Evolutionary conservation across 2,113 vertebrate species (phyloP).

Genomic region (Regulus satrapa): DNA sequence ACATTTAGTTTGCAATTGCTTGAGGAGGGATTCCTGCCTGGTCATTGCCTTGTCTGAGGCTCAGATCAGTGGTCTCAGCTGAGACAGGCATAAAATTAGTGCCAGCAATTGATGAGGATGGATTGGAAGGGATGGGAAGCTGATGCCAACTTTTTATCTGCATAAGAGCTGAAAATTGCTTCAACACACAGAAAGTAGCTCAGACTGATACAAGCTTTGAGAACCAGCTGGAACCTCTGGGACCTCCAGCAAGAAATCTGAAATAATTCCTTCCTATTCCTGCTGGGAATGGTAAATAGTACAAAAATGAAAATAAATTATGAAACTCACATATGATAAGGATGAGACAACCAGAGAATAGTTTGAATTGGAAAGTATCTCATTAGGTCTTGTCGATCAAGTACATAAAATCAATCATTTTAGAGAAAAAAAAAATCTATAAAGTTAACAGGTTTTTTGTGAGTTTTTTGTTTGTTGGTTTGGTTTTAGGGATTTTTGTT

Average conservation of each 20-base stretch:
- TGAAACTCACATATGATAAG: neutral
- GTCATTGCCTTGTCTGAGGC: neutral
- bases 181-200: neutral
- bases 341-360: neutral
- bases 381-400: neutral
- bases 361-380: neutral
- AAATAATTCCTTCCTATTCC: neutral
- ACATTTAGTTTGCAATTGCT: neutral
- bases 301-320: neutral
- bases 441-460: neutral
- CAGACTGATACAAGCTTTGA: neutral
- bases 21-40: neutral
- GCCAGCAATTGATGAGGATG: neutral
- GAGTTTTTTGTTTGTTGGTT: neutral
- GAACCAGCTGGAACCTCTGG: neutral
- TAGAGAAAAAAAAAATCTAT: neutral
- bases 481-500: too few species aligned
- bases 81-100: neutral
- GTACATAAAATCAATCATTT: neutral
- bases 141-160: neutral
- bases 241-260: rapidly evolving
- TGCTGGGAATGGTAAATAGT: neutral
- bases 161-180: neutral
- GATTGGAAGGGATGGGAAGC: neutral
- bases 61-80: neutral